phyloP scores from a whole-genome alignment of 2,888 invertebrate species.

The Nemurella pictetii region DNA sequence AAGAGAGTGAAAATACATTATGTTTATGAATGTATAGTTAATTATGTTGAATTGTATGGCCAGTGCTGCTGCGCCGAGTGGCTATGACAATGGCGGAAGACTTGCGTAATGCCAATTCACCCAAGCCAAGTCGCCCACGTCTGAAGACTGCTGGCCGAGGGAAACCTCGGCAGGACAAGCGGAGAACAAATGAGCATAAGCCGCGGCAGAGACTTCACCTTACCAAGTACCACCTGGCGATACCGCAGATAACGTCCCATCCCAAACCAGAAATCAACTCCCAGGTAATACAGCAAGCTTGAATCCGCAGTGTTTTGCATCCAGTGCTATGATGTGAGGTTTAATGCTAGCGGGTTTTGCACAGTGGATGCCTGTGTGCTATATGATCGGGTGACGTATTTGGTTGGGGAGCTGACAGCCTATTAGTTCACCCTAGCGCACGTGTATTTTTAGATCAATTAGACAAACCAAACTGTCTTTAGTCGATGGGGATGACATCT shows the following conservation, averaged over 20 bases:
- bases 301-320: no score
- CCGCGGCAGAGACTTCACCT: background rate
- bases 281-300: no score
- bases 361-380: background rate
- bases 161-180: background rate
- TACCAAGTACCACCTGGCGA: background rate
- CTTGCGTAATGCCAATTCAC: background rate
- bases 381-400: background rate
- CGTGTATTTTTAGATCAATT: background rate
- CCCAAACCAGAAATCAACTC: background rate
- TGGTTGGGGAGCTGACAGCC: background rate
- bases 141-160: background rate
- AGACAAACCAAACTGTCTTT: background rate
- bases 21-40: background rate
- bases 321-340: background rate
- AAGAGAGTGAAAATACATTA: background rate
- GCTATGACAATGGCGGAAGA: background rate
- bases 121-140: background rate
- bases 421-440: background rate
- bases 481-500: background rate
- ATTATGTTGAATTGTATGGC: background rate
- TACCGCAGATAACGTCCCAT: background rate
- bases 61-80: background rate
- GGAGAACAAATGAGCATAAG: background rate
- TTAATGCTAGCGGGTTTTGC: background rate